These are phyloP conservation scores for Sebastes vulpes DNA, from an alignment of 2,797 vertebrate genomes.

Conservation along the genomic window DNA sequence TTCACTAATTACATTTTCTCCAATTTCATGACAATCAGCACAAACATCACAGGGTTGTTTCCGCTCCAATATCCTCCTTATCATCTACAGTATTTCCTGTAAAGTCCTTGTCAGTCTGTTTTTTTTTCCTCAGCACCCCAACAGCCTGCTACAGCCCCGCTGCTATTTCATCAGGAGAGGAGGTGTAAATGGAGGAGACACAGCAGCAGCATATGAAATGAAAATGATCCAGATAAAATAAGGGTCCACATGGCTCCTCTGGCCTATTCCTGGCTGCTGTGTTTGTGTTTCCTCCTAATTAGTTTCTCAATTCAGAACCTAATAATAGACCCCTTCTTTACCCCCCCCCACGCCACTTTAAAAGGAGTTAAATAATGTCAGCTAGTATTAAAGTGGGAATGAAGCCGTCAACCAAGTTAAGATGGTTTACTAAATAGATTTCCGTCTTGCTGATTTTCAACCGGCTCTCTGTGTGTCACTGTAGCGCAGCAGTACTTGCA, in stretches of 20 bases:
- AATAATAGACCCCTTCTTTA: neutral
- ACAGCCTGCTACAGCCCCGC: neutral
- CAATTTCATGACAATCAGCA: neutral
- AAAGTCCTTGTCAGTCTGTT: neutral
- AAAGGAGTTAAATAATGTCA: neutral
- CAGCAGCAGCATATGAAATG: neutral
- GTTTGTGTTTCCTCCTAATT: slow-evolving; percentile 1
- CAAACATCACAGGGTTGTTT: neutral
- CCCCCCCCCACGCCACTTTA: neutral
- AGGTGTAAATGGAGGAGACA: neutral
- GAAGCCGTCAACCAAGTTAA: too few species aligned
- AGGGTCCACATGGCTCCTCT: neutral
- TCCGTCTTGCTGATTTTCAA: too few species aligned
- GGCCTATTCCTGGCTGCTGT: neutral
- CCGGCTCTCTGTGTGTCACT: too few species aligned
- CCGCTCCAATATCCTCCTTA: neutral
- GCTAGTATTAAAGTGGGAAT: neutral
- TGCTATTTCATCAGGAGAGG: neutral
- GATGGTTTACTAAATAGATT: too few species aligned
- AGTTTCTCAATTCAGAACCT: neutral
- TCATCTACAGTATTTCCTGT: neutral
- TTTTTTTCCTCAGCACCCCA: neutral
- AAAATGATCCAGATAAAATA: neutral
- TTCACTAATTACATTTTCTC: neutral
- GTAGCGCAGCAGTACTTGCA: too few species aligned